These are phyloP conservation scores for Temnothorax ravouxi DNA, from an alignment of 2,888 invertebrate genomes.

Conservation along the genomic window DNA sequence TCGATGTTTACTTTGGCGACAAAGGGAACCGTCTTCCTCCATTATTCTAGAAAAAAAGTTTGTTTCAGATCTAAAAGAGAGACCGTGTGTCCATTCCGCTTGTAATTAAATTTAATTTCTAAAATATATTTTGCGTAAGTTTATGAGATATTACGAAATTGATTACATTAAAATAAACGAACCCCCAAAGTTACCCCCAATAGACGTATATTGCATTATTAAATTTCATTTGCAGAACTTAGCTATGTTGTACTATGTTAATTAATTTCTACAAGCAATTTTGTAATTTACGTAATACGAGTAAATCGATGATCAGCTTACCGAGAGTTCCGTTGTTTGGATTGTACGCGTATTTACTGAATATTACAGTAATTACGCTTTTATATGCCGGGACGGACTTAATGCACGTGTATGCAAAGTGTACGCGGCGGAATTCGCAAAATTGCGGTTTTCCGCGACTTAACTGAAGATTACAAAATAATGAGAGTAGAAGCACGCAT, in stretches of 20 bases:
- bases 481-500: slow-evolving; percentile 13
- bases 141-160: slow-evolving; percentile 6
- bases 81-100: neutral
- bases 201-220: slow-evolving; percentile 55
- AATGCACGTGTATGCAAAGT: slow-evolving; percentile 42
- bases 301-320: slow-evolving; percentile 59
- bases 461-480: slow-evolving; percentile 35
- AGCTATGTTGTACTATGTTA: slow-evolving; percentile 58
- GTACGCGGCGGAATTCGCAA: slow-evolving; percentile 37
- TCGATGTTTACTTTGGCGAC: slow-evolving; percentile 61
- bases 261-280: slow-evolving; percentile 66
- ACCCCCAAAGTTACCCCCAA: slow-evolving; percentile 8
- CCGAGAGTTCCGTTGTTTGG: slow-evolving; percentile 45
- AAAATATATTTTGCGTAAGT: slow-evolving; percentile 11
- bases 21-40: slow-evolving; percentile 32
- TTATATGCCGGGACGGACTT: slow-evolving; percentile 50
- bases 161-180: slow-evolving; percentile 15
- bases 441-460: slow-evolving; percentile 43
- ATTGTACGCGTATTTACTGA: slow-evolving; percentile 44
- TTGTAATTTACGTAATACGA: slow-evolving; percentile 51
- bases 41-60: slow-evolving; percentile 21
- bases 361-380: slow-evolving; percentile 56
- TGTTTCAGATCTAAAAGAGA: slow-evolving; percentile 6
- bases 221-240: slow-evolving; percentile 61
- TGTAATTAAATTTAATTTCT: slow-evolving; percentile 29